phyloP scores from a whole-genome alignment of 2,797 vertebrate genomes.

The Sebastes aleutianus region DNA sequence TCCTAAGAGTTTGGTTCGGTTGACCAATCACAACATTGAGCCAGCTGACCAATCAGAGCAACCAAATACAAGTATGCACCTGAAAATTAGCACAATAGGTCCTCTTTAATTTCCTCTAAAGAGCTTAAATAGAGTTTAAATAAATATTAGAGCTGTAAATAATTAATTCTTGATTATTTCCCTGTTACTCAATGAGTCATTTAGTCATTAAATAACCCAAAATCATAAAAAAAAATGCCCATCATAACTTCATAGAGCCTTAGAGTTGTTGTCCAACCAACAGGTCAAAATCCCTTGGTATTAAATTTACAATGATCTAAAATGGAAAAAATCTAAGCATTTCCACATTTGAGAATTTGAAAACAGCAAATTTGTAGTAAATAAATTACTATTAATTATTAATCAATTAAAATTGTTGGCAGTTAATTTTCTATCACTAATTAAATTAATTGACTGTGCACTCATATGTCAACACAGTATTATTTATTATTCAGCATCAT shows the following conservation, averaged over 20 bases:
- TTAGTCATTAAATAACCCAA: neutral
- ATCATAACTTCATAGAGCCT: neutral
- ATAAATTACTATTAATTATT: neutral
- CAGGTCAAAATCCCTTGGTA: neutral
- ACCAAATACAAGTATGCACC: too few relatives aligned
- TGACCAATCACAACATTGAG: too few relatives aligned
- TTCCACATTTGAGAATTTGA: neutral
- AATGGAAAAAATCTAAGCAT: neutral
- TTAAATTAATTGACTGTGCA: neutral
- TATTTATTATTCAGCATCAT: neutral
- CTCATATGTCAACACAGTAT: neutral
- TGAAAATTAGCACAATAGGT: accelerated
- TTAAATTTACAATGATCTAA: neutral
- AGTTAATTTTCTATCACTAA: neutral
- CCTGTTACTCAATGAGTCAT: neutral
- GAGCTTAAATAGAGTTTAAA: neutral
- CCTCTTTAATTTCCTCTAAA: neutral
- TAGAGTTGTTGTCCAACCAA: neutral
- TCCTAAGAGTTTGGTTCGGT: too few relatives aligned
- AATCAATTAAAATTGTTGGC: neutral
- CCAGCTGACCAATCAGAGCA: too few relatives aligned
- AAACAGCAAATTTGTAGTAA: neutral
- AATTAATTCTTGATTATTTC: neutral
- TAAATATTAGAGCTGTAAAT: neutral
- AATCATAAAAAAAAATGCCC: neutral